Conservation (phyloP, 2,888 invertebrate genomes). For the Nomada fabriciana region DNA sequence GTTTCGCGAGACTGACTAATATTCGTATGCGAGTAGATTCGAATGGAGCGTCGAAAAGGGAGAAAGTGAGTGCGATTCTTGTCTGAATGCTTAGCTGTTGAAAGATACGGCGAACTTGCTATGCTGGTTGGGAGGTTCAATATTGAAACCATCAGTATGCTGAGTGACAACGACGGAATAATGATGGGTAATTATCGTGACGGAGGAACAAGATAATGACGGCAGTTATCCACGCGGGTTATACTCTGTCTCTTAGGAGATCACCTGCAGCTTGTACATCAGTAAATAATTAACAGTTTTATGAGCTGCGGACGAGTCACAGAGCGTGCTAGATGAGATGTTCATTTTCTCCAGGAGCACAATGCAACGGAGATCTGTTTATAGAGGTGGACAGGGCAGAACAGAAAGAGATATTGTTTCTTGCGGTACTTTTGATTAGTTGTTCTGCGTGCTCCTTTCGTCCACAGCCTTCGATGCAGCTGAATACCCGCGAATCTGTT, state of each 20-base stretch:
- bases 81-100: no score
- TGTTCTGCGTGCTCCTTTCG: conserved; percentile 27
- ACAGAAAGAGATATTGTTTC: conserved; percentile 54
- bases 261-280: not conserved
- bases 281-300: not conserved
- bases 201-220: not conserved
- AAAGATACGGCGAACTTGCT: not conserved
- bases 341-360: no score
- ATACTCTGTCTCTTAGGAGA: not conserved
- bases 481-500: conserved; percentile 54
- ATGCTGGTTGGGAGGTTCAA: not conserved
- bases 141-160: not conserved
- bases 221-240: not conserved
- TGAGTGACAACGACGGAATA: not conserved
- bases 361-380: conserved; percentile 11
- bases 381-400: not conserved
- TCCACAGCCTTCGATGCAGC: conserved; percentile 29
- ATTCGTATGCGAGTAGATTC: no score
- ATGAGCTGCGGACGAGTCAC: no score
- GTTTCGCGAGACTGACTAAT: not conserved
- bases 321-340: no score
- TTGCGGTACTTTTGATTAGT: conserved; percentile 64
- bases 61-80: not conserved
- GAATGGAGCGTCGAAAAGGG: no score
- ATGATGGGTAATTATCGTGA: conserved; percentile 2